Base-by-base conservation (phyloP, 2,797 vertebrate genomes). In the Buphagus erythrorhynchus region DNA sequence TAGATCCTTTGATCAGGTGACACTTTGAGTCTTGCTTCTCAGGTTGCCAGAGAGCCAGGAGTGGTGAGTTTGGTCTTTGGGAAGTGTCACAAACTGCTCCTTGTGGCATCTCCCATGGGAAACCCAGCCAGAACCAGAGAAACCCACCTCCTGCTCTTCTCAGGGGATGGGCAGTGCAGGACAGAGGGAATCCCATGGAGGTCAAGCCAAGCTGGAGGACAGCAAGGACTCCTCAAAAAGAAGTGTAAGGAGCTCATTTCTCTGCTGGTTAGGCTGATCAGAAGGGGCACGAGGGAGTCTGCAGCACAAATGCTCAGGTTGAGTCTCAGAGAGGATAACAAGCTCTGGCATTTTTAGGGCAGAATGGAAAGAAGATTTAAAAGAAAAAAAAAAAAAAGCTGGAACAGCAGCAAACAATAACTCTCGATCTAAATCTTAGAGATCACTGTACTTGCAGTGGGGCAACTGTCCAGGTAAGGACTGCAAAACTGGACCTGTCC, bases 301-400 rank as follows among this genome's bases (percentile, higher is more conserved):
- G 71, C 5, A 0, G 92, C 61, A 61, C 90, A 93, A 95, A 73
- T 57, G 79, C 79, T 94, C 94, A 95, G 91, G 94, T 96, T 95
- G 75, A 80, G 19, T 58, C 87, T 91, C 26, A 0, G 43, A 96
- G 90, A 96, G 52, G 72, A 97, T 97, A 97, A 97, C 62, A 65
- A 85, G 78, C 33, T 95, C 72, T 97, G 95, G 93, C 96, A 96
- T 93, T 97, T 97, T 97, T 84, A 97, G 96, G 95, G 71, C 95
- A 97, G 81, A 86, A 72, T 54, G 58, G 51, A 77, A 83, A 83
- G 79, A 65, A 65, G 72, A 49, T 62, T 59, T 7, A 13, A 35
- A 12, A 33, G 46, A 77, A 65, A 62, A 49, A 25, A 59, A 42
- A 89, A 66, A 35, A 31, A 13, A 15, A 22, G 81, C 93, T 96